Percentiles rank a stretch among this genome's conserved stretches.
Evolutionary conservation across 2,113 vertebrate species (phyloP).

Genomic region (Callaeas wilsoni): DNA sequence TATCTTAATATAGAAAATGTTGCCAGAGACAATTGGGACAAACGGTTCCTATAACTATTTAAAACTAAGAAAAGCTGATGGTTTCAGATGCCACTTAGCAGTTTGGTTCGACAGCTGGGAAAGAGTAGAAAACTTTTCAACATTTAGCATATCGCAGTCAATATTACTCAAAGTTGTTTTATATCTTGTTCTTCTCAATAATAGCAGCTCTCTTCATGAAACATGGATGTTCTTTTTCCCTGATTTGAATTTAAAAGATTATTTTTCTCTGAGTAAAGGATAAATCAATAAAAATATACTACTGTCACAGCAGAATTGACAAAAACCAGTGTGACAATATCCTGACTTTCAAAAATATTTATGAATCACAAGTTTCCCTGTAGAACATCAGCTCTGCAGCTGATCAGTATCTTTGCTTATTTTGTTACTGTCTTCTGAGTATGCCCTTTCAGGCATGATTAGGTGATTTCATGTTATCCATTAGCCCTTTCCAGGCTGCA

Average conservation of each 20-base stretch:
- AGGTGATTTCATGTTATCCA: background rate
- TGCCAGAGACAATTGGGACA: background rate
- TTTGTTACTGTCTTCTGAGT: background rate
- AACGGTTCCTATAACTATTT: background rate
- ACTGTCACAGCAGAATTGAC: background rate
- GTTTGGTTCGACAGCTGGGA: background rate
- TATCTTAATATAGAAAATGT: background rate
- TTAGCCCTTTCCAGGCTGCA: background rate
- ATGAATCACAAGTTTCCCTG: background rate
- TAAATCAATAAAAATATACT: background rate
- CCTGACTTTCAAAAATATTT: background rate
- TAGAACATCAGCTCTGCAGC: background rate
- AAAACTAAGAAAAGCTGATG: background rate
- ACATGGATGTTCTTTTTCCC: background rate
- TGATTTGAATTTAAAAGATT: background rate
- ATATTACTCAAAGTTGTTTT: background rate
- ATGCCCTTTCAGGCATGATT: background rate
- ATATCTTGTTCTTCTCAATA: background rate
- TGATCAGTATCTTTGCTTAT: background rate
- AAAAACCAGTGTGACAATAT: background rate
- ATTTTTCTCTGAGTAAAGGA: background rate
- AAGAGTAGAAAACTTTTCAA: background rate
- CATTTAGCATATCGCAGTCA: background rate
- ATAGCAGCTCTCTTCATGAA: background rate
- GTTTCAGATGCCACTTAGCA: background rate